Conservation (phyloP, 2,888 invertebrate genomes). For the Blastobasis adustella region DNA sequence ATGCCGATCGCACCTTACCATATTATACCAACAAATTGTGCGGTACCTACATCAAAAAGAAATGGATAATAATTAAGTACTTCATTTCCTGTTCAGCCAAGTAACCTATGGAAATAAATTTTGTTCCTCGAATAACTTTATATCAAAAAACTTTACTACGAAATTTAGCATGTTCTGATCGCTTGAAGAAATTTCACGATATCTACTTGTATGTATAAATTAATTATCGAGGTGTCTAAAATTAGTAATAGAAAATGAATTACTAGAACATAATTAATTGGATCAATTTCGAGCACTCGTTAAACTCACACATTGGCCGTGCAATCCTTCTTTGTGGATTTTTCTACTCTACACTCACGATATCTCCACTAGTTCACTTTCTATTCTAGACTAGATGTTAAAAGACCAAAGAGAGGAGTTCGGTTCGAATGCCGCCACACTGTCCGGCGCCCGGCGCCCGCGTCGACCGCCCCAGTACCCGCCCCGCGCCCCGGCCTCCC, state of each 20-base stretch:
- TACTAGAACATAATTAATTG: constrained; percentile 68
- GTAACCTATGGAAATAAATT: constrained; percentile 3
- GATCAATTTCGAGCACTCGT: constrained; percentile 71
- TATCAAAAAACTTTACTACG: not conserved
- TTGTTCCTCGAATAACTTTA: constrained; percentile 26
- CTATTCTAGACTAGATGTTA: constrained; percentile 60
- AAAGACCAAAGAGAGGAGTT: constrained; percentile 62
- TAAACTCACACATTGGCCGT: constrained; percentile 72
- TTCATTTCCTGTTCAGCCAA: not conserved
- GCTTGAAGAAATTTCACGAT: constrained; percentile 28
- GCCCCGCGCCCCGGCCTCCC: no score
- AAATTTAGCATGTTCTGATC: not conserved
- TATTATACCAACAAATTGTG: no score
- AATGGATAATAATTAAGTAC: constrained; percentile 1
- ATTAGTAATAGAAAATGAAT: constrained; percentile 69
- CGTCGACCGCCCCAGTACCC: not conserved
- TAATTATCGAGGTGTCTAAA: constrained; percentile 55
- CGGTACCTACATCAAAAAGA: no score
- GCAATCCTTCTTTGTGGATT: constrained; percentile 63
- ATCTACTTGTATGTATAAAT: constrained; percentile 55
- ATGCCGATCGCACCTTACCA: constrained; percentile 9
- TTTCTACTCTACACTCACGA: constrained; percentile 54
- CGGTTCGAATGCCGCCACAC: constrained; percentile 46
- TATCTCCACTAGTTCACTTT: constrained; percentile 61
- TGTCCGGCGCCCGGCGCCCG: not conserved